These are phyloP conservation scores for Eulemur rubriventer DNA, from an alignment of 2,797 vertebrate species.

Conservation along the genomic window DNA sequence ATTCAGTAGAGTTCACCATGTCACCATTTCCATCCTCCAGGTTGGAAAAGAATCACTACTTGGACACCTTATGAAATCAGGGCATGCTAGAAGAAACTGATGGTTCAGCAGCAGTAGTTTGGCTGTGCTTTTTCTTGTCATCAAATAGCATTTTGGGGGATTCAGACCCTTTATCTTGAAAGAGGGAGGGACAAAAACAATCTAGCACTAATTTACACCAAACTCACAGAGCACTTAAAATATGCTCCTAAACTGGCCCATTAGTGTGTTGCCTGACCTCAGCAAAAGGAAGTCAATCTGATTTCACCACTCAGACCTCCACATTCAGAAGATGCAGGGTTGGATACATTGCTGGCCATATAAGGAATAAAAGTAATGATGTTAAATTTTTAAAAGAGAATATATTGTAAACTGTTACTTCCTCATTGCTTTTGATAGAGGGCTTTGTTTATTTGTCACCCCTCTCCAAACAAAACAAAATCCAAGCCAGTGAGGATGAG, in stretches of 20 bases:
- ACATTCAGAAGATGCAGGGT: constrained; percentile 53
- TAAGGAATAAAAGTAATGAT: constrained; percentile 70
- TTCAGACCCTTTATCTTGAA: not conserved
- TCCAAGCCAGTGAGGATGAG: not conserved
- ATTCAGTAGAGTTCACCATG: not conserved
- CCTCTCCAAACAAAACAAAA: constrained; percentile 65
- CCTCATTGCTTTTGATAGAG: constrained; percentile 63
- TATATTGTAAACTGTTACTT: constrained; percentile 66
- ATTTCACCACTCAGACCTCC: constrained; percentile 23
- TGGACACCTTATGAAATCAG: not conserved
- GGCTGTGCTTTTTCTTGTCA: not conserved
- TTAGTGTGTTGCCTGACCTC: constrained; percentile 50
- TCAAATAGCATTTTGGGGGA: not conserved
- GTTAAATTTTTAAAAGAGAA: constrained; percentile 72
- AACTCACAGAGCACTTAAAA: not conserved
- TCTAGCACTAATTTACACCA: constrained; percentile 33
- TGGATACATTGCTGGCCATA: constrained; percentile 66
- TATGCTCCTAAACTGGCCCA: constrained; percentile 36
- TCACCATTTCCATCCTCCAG: not conserved
- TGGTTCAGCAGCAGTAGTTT: not conserved
- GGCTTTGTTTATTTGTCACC: constrained; percentile 45
- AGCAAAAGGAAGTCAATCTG: constrained; percentile 48
- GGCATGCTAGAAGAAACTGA: not conserved
- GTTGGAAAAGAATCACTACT: not conserved
- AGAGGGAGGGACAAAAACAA: not conserved